A percentile compares a stretch with the other conserved stretches of the same genome.
phyloP scores from a whole-genome alignment of 2,113 vertebrate genomes.

The Paracyprichromis sp. region DNA sequence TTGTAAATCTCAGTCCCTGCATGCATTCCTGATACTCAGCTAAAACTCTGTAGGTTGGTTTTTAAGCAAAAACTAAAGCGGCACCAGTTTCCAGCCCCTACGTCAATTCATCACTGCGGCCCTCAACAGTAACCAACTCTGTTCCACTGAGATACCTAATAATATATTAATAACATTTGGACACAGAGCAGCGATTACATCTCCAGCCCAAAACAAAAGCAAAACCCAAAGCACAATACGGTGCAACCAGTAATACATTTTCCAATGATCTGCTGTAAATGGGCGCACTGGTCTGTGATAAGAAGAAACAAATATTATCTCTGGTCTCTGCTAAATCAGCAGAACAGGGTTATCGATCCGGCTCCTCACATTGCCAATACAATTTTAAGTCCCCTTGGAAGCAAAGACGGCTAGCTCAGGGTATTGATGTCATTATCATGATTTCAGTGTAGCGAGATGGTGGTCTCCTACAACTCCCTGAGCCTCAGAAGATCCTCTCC shows the following conservation, averaged over 20 bases:
- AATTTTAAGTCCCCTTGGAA: conserved; percentile 38
- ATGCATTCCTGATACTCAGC: neutral
- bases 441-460: conserved; percentile 24
- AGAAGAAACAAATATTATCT: conserved; percentile 87
- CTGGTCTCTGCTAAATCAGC: conserved; percentile 83
- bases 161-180: conserved; percentile 61
- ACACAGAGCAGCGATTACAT: conserved; percentile 75
- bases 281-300: conserved; percentile 79
- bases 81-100: neutral
- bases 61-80: conserved; percentile 32
- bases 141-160: conserved; percentile 12
- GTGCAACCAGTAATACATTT: conserved; percentile 81
- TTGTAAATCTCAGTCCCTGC: conserved; percentile 51
- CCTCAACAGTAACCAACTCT: conserved; percentile 9
- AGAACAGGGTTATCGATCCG: conserved; percentile 88
- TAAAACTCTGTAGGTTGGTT: conserved; percentile 57
- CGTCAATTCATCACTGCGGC: conserved; percentile 51
- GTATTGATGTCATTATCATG: conserved; percentile 57
- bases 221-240: conserved; percentile 69
- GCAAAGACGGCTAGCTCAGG: neutral
- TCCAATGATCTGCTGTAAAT: conserved; percentile 86
- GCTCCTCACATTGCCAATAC: conserved; percentile 76
- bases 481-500: neutral
- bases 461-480: conserved; percentile 32
- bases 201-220: conserved; percentile 73